Evolutionary conservation across 1,140 invertebrate genomes (phyloP).

Genomic region (Pristionchus pacificus): DNA sequence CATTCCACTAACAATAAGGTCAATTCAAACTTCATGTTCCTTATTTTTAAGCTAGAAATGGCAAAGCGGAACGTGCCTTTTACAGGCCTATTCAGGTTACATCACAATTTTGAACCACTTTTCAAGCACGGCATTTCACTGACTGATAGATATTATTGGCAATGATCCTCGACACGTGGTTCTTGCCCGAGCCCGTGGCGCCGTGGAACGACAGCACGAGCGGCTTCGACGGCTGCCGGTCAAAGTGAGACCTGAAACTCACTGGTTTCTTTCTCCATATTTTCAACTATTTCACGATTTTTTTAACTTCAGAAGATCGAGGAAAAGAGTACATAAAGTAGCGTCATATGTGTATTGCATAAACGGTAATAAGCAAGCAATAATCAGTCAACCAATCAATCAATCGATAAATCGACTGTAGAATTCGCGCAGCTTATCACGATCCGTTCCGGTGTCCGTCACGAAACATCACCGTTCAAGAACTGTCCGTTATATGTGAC

Average conservation of each 20-base stretch:
- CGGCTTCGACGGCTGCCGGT: slow-evolving; percentile 57
- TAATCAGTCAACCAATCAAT: no score
- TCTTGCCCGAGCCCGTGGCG: slow-evolving; percentile 70
- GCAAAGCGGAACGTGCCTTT: background rate
- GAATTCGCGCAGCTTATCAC: no score
- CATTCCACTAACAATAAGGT: slow-evolving; percentile 8
- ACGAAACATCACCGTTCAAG: no score
- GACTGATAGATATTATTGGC: slow-evolving; percentile 69
- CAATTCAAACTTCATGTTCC: background rate
- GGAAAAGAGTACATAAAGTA: no score
- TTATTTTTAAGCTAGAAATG: slow-evolving; percentile 1
- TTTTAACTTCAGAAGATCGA: no score
- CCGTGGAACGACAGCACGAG: slow-evolving; percentile 60
- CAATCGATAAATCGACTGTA: no score
- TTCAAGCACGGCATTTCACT: background rate
- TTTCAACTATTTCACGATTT: no score
- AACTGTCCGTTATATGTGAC: no score
- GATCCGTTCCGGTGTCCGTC: no score
- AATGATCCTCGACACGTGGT: slow-evolving; percentile 77
- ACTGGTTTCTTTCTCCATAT: no score
- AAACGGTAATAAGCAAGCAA: no score
- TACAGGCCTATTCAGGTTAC: slow-evolving; percentile 44
- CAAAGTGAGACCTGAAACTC: slow-evolving; percentile 44
- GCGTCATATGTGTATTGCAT: no score
- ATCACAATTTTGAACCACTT: background rate